Base-by-base conservation (phyloP, 2,888 invertebrate species). In the Pharmacophagus antenor region DNA sequence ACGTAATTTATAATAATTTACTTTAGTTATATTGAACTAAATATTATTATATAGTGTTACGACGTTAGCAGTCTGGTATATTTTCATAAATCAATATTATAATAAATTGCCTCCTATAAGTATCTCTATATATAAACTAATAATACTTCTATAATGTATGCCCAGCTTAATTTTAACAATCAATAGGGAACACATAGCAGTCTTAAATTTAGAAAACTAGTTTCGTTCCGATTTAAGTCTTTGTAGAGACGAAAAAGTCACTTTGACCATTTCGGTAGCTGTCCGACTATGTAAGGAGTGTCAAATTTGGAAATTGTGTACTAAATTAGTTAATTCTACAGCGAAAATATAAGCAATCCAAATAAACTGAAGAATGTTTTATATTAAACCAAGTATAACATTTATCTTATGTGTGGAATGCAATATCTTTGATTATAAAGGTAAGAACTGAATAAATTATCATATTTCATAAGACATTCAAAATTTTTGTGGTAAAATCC, bases 161-260 rank as follows among this genome's bases (percentile, higher is more conserved):
- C 27, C 25, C 52, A 52, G 52, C 15, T 22, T 50, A 25, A 17
- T n/a, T 17, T 42, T 57, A 44, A 27, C 4, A 4, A 42, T 31
- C 22, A 20, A 44, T 46, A 57, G 44, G 44, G 57, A 51, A 57
- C 57, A 57, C 51, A 25, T 44, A 31, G 51, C 57, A 51, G 57
- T 57, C 51, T 51, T 57, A 51, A 22, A 18, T 57, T 57, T 51
- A 51, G 22, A 51, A 57, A 46, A 57, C 46, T 46, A 46, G 25
- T 51, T 56, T 41, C 50, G 18, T 22, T 7, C 23, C 5, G 23
- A 57, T 42, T 27, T 18, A 31, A 2, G 31, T 17, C 22, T 41
- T 17, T 21, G 8, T 55, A 46, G 47, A 47, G 25, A 47, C 27
- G 37, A 20, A 47, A n/a, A n/a, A n/a, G n/a, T n/a, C n/a, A n/a